Evolutionary conservation across 1,140 invertebrate genomes (phyloP), one percentile per base, ranked within the genome.

Genomic region (Hetaerina americana): DNA sequence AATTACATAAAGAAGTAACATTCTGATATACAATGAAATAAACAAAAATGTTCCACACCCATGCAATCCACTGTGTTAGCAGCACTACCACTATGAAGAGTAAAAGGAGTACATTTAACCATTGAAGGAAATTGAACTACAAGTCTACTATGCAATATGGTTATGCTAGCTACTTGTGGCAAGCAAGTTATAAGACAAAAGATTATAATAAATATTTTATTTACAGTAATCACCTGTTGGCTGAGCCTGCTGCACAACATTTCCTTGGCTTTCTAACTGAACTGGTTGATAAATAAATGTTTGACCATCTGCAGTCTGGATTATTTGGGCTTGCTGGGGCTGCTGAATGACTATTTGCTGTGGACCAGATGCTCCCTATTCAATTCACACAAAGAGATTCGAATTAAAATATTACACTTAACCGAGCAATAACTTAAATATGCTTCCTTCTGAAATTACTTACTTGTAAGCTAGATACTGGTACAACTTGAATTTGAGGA

Each of bases 291-390:
- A 96, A 72, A 96, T 89, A 74, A 92, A 91, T 0, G 94, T 95
- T 80, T 97, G 94, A n/a, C 95, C 95, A 84, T 97, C 94, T 0
- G 92, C 84, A 10, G 93, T 93, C 80, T 96, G 94, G 31, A 97
- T 87, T 26, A 97, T 87, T 73, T 88, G 88, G 70, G 90, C 88
- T 72, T 84, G 85, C 71, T 86, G 80, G 10, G 84, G 86, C 73
- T 87, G 86, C 73, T 85, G 84, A 31, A 87, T 82, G 12, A 85
- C 81, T 26, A 76, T 72, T 28, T 74, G 73, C 27, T 74, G 73
- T 5, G 72, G 57, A 6, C 68, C 71, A 8, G 29, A 27, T 27
- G 26, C 70, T 22, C 73, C 71, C 68, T 69, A 40, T 3, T n/a
- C 10, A 69, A 1, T n/a, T n/a, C 22, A 31, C 1, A 71, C 49